Conservation (phyloP, 2,113 vertebrate species). For the Theristicus caerulescens region DNA sequence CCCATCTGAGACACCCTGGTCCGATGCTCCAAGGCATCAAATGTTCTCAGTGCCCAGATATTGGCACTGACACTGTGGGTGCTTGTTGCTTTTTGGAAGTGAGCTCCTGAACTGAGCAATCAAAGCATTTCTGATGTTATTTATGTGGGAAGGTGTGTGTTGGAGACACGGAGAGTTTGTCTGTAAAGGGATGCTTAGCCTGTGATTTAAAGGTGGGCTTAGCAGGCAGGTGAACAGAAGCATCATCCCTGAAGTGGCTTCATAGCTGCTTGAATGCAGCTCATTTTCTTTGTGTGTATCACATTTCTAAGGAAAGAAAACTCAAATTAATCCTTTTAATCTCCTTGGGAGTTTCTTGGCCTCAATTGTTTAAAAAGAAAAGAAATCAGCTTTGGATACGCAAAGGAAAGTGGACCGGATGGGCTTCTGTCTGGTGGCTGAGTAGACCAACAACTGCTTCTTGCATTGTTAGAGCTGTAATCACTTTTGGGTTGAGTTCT, state of each 20-base stretch:
- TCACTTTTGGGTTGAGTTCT: background rate
- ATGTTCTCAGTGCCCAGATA: background rate
- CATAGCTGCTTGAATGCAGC: background rate
- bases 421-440: background rate
- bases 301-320: slow-evolving; percentile 11
- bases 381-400: background rate
- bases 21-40: background rate
- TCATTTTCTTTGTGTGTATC: background rate
- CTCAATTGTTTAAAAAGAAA: background rate
- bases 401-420: background rate
- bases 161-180: background rate
- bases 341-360: background rate
- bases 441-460: background rate
- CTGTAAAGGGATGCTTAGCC: background rate
- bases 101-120: background rate
- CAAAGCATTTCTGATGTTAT: background rate
- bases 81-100: background rate
- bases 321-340: slow-evolving; percentile 5
- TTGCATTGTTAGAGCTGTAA: background rate
- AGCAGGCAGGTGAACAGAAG: background rate
- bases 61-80: background rate
- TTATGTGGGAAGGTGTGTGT: background rate
- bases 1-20: background rate
- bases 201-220: background rate
- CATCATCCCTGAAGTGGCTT: background rate